Evolutionary conservation across 2,797 vertebrate genomes (phyloP).

Genomic region (Molossus alvarezi): DNA sequence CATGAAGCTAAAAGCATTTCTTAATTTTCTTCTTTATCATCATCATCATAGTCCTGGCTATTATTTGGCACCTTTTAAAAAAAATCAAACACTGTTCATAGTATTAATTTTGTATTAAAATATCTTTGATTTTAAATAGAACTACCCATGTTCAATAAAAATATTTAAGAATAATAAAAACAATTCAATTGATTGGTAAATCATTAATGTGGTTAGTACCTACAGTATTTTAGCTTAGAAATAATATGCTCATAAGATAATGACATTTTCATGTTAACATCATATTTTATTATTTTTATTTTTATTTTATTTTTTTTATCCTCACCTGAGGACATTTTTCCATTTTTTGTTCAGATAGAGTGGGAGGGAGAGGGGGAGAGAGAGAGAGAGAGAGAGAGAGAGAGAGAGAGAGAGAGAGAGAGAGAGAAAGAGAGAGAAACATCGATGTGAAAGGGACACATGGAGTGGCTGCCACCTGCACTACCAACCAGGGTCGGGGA

Average conservation of each 20-base stretch:
- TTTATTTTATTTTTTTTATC: too few species aligned
- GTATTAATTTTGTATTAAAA: not conserved
- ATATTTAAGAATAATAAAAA: slow-evolving; percentile 24
- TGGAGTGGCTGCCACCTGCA: too few species aligned
- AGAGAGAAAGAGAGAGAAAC: too few species aligned
- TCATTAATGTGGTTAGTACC: not conserved
- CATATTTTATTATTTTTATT: not conserved
- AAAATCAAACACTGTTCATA: not conserved
- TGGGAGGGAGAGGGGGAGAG: too few species aligned
- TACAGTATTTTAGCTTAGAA: not conserved
- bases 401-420: too few species aligned
- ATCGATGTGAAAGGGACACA: too few species aligned
- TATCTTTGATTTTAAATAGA: slow-evolving; percentile 14
- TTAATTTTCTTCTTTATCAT: not conserved
- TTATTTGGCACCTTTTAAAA: not conserved
- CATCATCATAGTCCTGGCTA: not conserved
- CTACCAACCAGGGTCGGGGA: too few species aligned
- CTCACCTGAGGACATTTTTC: too few species aligned
- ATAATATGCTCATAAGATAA: not conserved
- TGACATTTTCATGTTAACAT: not conserved
- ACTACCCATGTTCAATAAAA: not conserved
- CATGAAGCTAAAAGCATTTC: not conserved
- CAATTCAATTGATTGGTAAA: not conserved
- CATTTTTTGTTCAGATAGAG: too few species aligned
- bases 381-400: too few species aligned